phyloP scores from a whole-genome alignment of 2,888 invertebrate genomes.

The Palloptera scutellata region DNA sequence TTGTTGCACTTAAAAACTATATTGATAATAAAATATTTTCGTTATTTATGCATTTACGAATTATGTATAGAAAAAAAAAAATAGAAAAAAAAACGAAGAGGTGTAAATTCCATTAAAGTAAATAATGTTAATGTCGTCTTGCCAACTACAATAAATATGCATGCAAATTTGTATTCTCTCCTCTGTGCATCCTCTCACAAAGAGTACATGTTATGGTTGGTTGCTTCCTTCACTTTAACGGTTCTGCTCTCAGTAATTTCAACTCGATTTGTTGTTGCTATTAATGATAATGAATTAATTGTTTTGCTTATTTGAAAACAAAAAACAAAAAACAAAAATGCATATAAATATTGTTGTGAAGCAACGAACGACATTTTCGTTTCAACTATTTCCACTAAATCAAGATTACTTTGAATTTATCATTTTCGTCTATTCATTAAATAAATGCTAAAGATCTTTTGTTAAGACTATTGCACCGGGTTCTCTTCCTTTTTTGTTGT shows the following conservation, averaged over 20 bases:
- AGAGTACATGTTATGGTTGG: no score
- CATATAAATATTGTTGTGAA: no score
- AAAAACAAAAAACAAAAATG: no score
- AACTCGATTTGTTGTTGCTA: no score
- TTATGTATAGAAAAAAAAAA: neutral
- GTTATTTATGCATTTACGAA: neutral
- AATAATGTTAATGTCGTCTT: slow-evolving; percentile 26
- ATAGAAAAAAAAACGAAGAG: neutral
- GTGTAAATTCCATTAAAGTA: neutral
- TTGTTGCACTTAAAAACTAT: slow-evolving; percentile 5
- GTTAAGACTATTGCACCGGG: slow-evolving; percentile 24
- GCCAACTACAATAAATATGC: slow-evolving; percentile 28
- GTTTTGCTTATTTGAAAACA: no score
- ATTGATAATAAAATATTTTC: neutral
- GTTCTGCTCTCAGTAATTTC: no score
- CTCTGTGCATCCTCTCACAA: no score
- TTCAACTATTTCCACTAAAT: neutral
- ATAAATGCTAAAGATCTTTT: slow-evolving; percentile 26
- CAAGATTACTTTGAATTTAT: neutral
- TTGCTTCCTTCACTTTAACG: no score
- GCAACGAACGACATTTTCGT: neutral
- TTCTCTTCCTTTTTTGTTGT: slow-evolving; percentile 6
- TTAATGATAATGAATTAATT: no score
- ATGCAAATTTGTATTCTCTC: neutral
- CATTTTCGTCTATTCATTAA: slow-evolving; percentile 9